A percentile compares a stretch with the other conserved stretches of the same genome.
These are phyloP conservation scores for Mnemiopsis leidyi DNA, from an alignment of 37 sponge, comb jelly and placozoan genomes.

Conservation along the genomic window DNA sequence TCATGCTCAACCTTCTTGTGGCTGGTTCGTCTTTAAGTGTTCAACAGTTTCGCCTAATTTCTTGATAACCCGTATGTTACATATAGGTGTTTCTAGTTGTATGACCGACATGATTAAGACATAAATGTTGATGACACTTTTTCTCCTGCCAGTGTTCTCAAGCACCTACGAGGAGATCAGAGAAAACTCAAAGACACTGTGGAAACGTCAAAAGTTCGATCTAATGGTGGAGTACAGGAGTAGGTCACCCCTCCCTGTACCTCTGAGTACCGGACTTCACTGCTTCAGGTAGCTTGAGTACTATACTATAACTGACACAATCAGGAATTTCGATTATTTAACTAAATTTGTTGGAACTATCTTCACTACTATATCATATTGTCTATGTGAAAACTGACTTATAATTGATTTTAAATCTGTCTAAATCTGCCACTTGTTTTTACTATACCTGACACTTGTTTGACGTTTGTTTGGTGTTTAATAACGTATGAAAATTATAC, in stretches of 20 bases:
- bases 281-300: background rate
- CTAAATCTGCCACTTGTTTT: too few relatives aligned
- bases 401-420: too few relatives aligned
- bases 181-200: background rate
- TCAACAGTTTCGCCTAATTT: too few relatives aligned
- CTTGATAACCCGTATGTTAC: too few relatives aligned
- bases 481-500: too few relatives aligned
- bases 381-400: too few relatives aligned
- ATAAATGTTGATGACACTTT: too few relatives aligned
- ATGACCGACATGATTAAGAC: too few relatives aligned
- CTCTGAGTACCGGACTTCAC: slow-evolving; percentile 3
- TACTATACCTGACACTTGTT: too few relatives aligned
- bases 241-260: slow-evolving; percentile 37
- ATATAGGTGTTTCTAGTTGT: too few relatives aligned
- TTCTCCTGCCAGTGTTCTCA: slow-evolving; percentile 45
- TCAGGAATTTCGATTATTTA: background rate
- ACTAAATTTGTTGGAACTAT: background rate
- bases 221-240: slow-evolving; percentile 7
- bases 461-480: too few relatives aligned
- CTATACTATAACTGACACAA: background rate
- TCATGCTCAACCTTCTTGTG: slow-evolving; percentile 27
- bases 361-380: too few relatives aligned
- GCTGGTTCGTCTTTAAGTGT: background rate
- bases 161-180: slow-evolving; percentile 1
- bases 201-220: slow-evolving; percentile 48